phyloP scores from a whole-genome alignment of 2,888 invertebrate species.

The Lycaena phlaeas region DNA sequence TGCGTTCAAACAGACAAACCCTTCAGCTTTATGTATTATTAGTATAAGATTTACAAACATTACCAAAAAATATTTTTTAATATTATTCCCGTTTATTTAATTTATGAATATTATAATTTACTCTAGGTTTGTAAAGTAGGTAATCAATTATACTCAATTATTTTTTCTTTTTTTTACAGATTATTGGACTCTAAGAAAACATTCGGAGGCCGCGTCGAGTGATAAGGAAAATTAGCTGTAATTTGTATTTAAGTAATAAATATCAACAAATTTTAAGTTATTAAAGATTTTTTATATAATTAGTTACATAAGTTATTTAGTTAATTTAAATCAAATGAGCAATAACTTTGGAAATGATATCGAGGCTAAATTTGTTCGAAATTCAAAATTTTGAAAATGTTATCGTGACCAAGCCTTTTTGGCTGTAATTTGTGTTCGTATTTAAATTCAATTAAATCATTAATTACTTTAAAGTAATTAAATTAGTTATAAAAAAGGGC shows the following conservation, averaged over 20 bases:
- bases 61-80: too few relatives aligned
- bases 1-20: too few relatives aligned
- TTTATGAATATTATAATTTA: too few relatives aligned
- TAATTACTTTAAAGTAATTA: too few relatives aligned
- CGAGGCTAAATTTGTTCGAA: not conserved
- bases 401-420: not conserved
- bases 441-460: too few relatives aligned
- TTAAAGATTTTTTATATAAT: slow-evolving; percentile 29
- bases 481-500: too few relatives aligned
- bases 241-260: slow-evolving; percentile 23
- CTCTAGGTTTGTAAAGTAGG: too few relatives aligned
- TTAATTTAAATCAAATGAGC: not conserved
- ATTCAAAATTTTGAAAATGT: not conserved
- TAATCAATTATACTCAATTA: too few relatives aligned
- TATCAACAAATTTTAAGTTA: slow-evolving; percentile 26
- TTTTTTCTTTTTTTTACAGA: slow-evolving; percentile 49
- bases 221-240: slow-evolving; percentile 58
- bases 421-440: too few relatives aligned
- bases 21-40: too few relatives aligned
- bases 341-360: not conserved
- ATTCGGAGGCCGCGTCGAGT: slow-evolving; percentile 49
- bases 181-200: slow-evolving; percentile 68
- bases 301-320: slow-evolving; percentile 15
- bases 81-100: too few relatives aligned
- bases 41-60: too few relatives aligned